Base-by-base conservation (phyloP, 2,888 invertebrate species). In the Encarsia formosa region DNA sequence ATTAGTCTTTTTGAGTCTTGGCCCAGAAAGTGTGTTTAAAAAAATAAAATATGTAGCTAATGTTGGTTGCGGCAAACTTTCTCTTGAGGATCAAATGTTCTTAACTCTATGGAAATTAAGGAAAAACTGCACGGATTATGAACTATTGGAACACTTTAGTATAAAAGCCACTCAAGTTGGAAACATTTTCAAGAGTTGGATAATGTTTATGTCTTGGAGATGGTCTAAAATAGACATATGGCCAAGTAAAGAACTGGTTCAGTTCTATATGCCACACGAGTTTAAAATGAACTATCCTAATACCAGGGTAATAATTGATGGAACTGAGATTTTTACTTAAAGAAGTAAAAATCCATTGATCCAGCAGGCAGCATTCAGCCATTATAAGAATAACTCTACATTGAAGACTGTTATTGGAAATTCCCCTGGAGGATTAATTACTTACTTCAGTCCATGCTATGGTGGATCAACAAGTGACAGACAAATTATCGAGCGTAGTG, bases 401-500 rank as follows among this genome's bases (percentile, higher is more conserved):
- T 4, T 34, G 8, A 34, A 34, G 18, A 18, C 34, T 16, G 3
- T 34, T 8, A 34, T 34, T 15, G 15, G 15, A 16, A 18, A 15
- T 15, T 34, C 34, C 18, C 34, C 34, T n/a, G 34, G 34, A n/a
- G 34, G 15, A 15, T n/a, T 34, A 6, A 34, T 60, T 19, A 49
- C 47, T 23, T 50, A 60, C 41, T 31, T 51, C 37, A 60, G 59
- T 3, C 40, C 53, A 34, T 44, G 56, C 11, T 63, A 59, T 29
- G 60, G 57, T 2, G 62, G 61, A 13, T 50, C 50, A n/a, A 58
- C 59, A 1, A 62, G 59, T 52, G 61, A 63, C 39, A 41, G 59
- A 34, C 58, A 63, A 48, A 63, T 65, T 18, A 51, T 63, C 3
- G 63, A 64, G 41, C 42, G 63, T 37, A 49, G 47, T 19, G 22